Evolutionary conservation across 2,797 vertebrate genomes (phyloP).

Genomic region (Ibycter americanus): DNA sequence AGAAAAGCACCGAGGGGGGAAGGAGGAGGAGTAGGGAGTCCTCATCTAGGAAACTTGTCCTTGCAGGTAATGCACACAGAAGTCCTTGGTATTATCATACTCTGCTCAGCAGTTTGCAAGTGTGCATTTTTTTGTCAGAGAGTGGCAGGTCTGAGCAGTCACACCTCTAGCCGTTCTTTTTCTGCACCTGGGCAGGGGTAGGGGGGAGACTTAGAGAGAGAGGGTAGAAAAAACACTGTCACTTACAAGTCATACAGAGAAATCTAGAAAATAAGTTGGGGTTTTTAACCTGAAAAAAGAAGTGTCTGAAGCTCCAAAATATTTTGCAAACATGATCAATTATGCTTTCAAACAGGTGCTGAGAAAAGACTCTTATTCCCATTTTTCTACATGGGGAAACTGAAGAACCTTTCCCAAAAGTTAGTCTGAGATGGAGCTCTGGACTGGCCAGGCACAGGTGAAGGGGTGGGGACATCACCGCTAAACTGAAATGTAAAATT

Average conservation of each 20-base stretch:
- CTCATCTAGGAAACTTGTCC: not conserved
- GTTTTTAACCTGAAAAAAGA: too few relatives aligned
- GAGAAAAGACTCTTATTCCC: not conserved
- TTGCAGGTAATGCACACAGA: not conserved
- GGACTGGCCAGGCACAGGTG: not conserved
- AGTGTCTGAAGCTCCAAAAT: not conserved
- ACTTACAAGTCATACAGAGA: not conserved
- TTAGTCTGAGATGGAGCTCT: not conserved
- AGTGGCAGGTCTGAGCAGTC: not conserved
- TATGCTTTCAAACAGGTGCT: not conserved
- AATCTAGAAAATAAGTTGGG: not conserved
- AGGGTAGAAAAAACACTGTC: not conserved
- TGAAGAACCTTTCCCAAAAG: not conserved
- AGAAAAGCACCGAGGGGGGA: not conserved
- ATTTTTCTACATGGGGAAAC: not conserved
- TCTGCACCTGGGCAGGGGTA: not conserved
- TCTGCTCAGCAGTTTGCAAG: not conserved
- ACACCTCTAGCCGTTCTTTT: fast-evolving
- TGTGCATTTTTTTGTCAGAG: not conserved
- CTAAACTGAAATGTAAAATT: not conserved
- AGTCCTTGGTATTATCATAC: not conserved
- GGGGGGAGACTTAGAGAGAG: not conserved
- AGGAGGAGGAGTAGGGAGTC: not conserved
- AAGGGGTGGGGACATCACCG: not conserved
- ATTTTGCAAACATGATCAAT: not conserved